Percentiles rank a stretch among this genome's conserved stretches.
phyloP scores from a whole-genome alignment of 53 echinoderm and acorn worm genomes.

The Holothuria scabra region DNA sequence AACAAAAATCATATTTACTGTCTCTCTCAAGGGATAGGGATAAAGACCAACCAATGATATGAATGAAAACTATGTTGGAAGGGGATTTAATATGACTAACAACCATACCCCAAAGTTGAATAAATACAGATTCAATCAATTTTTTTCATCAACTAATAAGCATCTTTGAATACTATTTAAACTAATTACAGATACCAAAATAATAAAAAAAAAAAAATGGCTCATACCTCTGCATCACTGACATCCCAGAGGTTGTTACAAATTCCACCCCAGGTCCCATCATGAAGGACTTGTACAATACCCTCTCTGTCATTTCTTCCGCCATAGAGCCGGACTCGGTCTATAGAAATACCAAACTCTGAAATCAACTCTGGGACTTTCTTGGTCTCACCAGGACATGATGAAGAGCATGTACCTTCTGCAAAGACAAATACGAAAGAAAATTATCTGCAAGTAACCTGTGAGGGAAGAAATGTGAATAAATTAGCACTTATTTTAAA shows the following conservation, averaged over 20 bases:
- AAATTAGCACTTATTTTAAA: too few species aligned
- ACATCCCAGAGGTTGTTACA: slow-evolving; percentile 79
- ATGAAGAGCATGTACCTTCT: slow-evolving; percentile 70
- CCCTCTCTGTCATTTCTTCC: slow-evolving; percentile 75
- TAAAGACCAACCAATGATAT: too few species aligned
- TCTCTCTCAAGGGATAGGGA: too few species aligned
- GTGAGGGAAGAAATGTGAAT: too few species aligned
- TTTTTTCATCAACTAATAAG: too few species aligned
- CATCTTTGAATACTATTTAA: neutral
- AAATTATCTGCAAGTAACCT: too few species aligned
- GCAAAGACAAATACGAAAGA: neutral
- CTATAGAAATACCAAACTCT: slow-evolving; percentile 18
- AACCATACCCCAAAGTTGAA: neutral
- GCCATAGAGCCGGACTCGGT: slow-evolving; percentile 71
- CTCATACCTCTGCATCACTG: slow-evolving; percentile 76
- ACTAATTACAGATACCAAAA: neutral
- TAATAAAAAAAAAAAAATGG: neutral
- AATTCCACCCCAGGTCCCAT: slow-evolving; percentile 80
- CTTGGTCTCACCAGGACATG: slow-evolving; percentile 56
- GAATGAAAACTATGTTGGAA: too few species aligned
- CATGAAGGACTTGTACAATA: slow-evolving; percentile 68
- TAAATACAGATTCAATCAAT: neutral
- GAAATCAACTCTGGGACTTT: slow-evolving; percentile 54
- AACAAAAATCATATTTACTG: too few species aligned
- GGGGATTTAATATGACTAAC: neutral